Percentiles rank a stretch among this genome's conserved stretches.
phyloP scores from a whole-genome alignment of 2,888 invertebrate genomes.

The Caenorhabditis imperialis region DNA sequence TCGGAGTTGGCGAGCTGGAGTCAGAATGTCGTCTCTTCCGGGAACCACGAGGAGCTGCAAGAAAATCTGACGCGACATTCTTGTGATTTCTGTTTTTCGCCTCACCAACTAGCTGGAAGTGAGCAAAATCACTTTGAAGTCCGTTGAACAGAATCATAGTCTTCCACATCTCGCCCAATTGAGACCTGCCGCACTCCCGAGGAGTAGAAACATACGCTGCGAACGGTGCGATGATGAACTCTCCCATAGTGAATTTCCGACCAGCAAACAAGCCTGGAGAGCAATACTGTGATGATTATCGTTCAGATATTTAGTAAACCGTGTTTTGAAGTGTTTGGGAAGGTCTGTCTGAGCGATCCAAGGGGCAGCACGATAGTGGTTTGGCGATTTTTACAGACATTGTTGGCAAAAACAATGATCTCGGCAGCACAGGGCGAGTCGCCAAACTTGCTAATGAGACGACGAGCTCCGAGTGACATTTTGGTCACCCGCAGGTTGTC shows the following conservation, averaged over 20 bases:
- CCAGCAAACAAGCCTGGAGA: constrained; percentile 20
- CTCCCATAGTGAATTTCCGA: constrained; percentile 7
- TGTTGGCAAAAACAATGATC: constrained; percentile 17
- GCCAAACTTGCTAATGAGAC: constrained; percentile 9
- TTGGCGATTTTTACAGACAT: constrained; percentile 10
- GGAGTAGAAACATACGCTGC: constrained; percentile 8
- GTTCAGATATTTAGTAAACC: too few relatives aligned
- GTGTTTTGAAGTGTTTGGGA: constrained; percentile 7
- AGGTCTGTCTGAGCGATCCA: not conserved
- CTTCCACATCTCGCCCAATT: not conserved
- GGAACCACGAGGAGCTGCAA: too few relatives aligned
- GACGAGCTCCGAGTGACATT: constrained; percentile 12
- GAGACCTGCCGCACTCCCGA: constrained; percentile 13
- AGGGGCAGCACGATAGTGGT: constrained; percentile 5
- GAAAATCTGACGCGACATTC: not conserved
- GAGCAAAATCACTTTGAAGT: constrained; percentile 17
- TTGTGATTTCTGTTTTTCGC: not conserved
- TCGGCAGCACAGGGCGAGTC: constrained; percentile 8
- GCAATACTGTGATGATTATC: not conserved
- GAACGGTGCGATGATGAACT: constrained; percentile 20
- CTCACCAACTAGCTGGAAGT: constrained; percentile 11
- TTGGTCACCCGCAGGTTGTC: constrained; percentile 3
- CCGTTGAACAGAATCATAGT: constrained; percentile 13
- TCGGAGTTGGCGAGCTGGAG: too few relatives aligned
- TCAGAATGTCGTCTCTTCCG: too few relatives aligned